Conservation (phyloP, 2,113 vertebrate genomes). For the Rhynchomys soricoides region DNA sequence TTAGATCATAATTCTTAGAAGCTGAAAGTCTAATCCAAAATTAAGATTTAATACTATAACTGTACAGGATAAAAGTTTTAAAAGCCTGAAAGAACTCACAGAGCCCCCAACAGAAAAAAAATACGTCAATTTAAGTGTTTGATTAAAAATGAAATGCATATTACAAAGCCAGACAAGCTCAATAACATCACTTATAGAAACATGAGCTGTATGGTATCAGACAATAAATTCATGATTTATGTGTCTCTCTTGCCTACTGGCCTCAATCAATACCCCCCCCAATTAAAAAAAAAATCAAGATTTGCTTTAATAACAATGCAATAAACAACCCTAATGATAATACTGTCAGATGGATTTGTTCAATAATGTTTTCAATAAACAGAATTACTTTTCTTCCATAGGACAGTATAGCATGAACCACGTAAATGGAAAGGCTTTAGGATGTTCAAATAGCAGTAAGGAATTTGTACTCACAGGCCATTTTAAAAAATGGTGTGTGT, state of each 20-base stretch:
- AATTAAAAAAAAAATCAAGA: slow-evolving; percentile 74
- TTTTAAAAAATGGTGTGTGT: background rate
- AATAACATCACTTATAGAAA: slow-evolving; percentile 69
- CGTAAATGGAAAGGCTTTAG: background rate
- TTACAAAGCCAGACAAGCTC: slow-evolving; percentile 68
- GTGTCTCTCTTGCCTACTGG: slow-evolving; percentile 57
- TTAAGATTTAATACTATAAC: background rate
- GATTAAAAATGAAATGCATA: slow-evolving; percentile 78
- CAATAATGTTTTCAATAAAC: slow-evolving; percentile 24
- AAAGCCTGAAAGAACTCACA: slow-evolving; percentile 48
- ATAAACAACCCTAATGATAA: slow-evolving; percentile 70
- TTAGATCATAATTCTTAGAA: slow-evolving; percentile 7
- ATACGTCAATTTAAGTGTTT: slow-evolving; percentile 65
- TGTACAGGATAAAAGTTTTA: background rate
- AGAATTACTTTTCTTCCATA: slow-evolving; percentile 39
- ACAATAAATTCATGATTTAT: slow-evolving; percentile 71
- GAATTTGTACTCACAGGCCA: background rate
- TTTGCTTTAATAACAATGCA: slow-evolving; percentile 77
- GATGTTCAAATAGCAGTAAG: background rate
- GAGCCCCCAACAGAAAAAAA: slow-evolving; percentile 54
- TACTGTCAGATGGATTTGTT: background rate
- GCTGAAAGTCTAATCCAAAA: slow-evolving; percentile 55
- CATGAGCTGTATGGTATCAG: background rate
- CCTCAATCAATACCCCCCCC: slow-evolving; percentile 64
- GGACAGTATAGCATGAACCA: background rate